Conservation (phyloP, 1,140 invertebrate species). For the Holcopasites calliopsidis region DNA sequence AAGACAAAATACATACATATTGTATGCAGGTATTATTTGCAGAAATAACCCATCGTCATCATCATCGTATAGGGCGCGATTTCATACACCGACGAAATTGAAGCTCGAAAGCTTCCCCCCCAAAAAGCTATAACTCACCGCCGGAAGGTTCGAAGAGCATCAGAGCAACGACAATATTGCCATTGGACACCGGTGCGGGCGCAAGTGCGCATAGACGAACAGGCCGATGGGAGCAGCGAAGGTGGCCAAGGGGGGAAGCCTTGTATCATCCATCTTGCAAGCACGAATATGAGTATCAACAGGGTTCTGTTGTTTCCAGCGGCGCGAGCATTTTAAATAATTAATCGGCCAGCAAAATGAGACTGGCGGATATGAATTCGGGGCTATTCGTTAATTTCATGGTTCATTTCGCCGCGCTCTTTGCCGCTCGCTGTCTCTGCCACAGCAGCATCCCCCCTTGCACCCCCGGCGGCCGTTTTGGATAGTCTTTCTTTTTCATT, state of each 20-base stretch:
- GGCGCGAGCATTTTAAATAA: slow-evolving; percentile 60
- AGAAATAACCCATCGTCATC: background rate
- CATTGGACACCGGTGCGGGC: background rate
- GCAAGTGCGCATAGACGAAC: background rate
- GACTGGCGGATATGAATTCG: slow-evolving; percentile 59
- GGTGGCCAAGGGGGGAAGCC: background rate
- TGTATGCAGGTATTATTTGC: no score
- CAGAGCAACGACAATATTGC: no score
- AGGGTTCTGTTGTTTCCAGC: slow-evolving; percentile 53
- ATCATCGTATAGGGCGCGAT: background rate
- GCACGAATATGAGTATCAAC: slow-evolving; percentile 63
- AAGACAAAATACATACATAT: no score
- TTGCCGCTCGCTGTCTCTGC: slow-evolving; percentile 22
- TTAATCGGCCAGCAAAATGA: slow-evolving; percentile 65
- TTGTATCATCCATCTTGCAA: slow-evolving; percentile 56
- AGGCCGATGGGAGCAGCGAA: background rate
- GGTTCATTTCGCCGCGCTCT: slow-evolving; percentile 64
- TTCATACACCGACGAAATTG: background rate
- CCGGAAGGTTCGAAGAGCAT: background rate
- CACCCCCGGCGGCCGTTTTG: background rate
- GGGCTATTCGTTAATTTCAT: slow-evolving; percentile 68
- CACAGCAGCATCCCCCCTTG: background rate
- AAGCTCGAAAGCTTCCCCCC: background rate
- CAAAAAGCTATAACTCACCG: background rate
- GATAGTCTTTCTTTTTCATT: slow-evolving; percentile 51